These are phyloP conservation scores for Trissolcus brochymenae DNA, from an alignment of 2,888 invertebrate genomes.

Conservation along the genomic window DNA sequence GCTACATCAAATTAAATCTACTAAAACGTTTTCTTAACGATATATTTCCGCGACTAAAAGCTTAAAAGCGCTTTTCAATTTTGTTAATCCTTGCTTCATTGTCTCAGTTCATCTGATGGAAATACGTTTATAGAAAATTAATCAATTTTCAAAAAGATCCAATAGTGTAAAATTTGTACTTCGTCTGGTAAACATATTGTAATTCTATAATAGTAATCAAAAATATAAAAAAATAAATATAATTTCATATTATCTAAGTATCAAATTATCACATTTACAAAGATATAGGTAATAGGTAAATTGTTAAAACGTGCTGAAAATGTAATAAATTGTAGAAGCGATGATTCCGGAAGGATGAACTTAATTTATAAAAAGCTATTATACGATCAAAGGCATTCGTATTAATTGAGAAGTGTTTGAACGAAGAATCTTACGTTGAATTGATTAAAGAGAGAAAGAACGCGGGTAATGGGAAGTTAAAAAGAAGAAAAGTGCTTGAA, in stretches of 20 bases:
- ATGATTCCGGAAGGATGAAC: constrained; percentile 32
- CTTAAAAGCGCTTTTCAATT: constrained; percentile 73
- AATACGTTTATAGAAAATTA: too few species aligned
- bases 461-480: constrained; percentile 49
- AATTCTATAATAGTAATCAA: too few species aligned
- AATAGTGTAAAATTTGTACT: too few species aligned
- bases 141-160: not conserved
- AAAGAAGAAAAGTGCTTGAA: constrained; percentile 51
- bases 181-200: too few species aligned
- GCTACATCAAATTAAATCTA: constrained; percentile 70
- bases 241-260: too few species aligned
- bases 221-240: too few species aligned
- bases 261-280: too few species aligned
- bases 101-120: constrained; percentile 24
- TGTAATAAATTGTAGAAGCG: constrained; percentile 24
- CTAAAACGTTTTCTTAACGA: constrained; percentile 73
- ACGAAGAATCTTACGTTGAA: constrained; percentile 54
- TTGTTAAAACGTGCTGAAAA: not conserved
- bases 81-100: constrained; percentile 60
- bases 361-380: constrained; percentile 45
- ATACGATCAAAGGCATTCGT: constrained; percentile 42
- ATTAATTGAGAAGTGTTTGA: constrained; percentile 48
- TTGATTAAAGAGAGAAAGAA: constrained; percentile 50
- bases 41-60: constrained; percentile 70
- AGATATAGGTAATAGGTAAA: too few species aligned